phyloP scores from a whole-genome alignment of 2,113 vertebrate species.

The Platichthys stellatus region DNA sequence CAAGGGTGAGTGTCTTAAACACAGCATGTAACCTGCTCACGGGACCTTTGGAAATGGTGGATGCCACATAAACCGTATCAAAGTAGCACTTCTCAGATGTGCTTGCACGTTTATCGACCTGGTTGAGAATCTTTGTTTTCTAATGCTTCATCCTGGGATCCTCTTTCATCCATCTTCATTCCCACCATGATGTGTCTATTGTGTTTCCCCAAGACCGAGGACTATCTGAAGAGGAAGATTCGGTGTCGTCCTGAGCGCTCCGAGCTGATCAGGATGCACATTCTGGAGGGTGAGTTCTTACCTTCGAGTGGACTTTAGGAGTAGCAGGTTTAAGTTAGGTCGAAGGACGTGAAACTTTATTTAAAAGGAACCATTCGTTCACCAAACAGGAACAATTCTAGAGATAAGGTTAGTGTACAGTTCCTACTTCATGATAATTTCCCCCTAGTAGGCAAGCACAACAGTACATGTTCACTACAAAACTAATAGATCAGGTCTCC shows the following conservation, averaged over 20 bases:
- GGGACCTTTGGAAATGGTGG: too few species aligned
- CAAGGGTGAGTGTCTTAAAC: slow-evolving; percentile 74
- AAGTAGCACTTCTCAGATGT: too few species aligned
- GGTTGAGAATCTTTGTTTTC: too few species aligned
- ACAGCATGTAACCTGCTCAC: background rate
- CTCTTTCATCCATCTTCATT: background rate
- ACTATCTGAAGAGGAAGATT: slow-evolving; percentile 98
- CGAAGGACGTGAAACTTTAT: background rate
- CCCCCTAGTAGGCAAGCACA: background rate
- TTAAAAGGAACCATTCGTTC: slow-evolving; percentile 10
- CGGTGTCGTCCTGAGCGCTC: slow-evolving; percentile 93
- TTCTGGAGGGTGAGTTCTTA: slow-evolving; percentile 91
- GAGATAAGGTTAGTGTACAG: background rate
- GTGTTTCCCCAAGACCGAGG: slow-evolving; percentile 87
- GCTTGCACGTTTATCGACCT: too few species aligned
- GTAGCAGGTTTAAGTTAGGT: background rate
- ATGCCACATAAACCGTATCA: too few species aligned
- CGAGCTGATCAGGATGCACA: slow-evolving; percentile 98
- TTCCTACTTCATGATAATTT: slow-evolving; percentile 1
- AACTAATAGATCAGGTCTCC: background rate
- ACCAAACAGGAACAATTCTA: slow-evolving; percentile 14
- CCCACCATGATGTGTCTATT: background rate
- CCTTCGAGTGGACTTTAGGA: background rate
- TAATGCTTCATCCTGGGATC: background rate
- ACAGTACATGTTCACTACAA: background rate